phyloP scores from a whole-genome alignment of 2,113 vertebrate species.

The Corydoras maculifer region DNA sequence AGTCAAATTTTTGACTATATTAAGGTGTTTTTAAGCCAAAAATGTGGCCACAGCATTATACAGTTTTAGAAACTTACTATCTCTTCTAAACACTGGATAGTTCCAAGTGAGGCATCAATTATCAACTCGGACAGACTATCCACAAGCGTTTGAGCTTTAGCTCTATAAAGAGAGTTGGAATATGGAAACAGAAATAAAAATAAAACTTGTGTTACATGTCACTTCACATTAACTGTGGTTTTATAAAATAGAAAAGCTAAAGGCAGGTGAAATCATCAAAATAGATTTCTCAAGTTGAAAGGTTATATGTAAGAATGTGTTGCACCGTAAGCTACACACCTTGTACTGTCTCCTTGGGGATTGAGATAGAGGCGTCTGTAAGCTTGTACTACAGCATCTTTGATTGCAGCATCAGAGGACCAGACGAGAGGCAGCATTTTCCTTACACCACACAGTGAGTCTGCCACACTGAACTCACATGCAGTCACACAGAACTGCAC shows the following conservation, averaged over 20 bases:
- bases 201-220: no score
- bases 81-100: conserved; percentile 87
- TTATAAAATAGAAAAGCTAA: no score
- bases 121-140: conserved; percentile 81
- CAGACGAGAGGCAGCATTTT: conserved; percentile 91
- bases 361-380: conserved; percentile 83
- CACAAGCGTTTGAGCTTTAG: conserved; percentile 77
- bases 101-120: conserved; percentile 78
- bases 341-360: conserved; percentile 71
- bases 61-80: conserved; percentile 71
- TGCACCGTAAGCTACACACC: conserved; percentile 55
- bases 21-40: no score
- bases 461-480: conserved; percentile 81
- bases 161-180: conserved; percentile 55
- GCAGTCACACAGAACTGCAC: conserved; percentile 92
- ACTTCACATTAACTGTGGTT: no score
- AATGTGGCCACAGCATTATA: no score
- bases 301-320: no score
- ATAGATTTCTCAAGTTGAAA: no score
- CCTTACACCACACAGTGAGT: conserved; percentile 80
- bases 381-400: conserved; percentile 86
- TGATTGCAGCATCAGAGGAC: conserved; percentile 84
- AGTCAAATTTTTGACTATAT: no score
- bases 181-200: no score
- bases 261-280: no score